Conservation (phyloP, 2,113 vertebrate genomes). For the Gasterosteus aculeatus region DNA sequence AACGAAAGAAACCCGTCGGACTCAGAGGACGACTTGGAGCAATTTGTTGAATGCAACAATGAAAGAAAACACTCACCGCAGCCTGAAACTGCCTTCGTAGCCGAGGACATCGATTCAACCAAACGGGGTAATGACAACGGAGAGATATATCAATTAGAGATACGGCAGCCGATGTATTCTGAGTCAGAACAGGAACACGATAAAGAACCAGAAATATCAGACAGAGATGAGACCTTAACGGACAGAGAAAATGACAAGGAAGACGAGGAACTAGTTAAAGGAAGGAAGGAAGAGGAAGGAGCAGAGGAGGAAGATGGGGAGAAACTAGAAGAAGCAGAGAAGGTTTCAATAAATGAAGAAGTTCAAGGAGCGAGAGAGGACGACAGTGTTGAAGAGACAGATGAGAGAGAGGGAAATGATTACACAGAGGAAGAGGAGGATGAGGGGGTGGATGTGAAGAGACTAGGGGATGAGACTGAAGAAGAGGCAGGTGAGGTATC, state of each 20-base stretch:
- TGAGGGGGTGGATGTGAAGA: not conserved
- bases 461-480: conserved; percentile 1
- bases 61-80: conserved; percentile 29
- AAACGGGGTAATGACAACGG: not conserved
- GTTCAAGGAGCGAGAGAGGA: conserved; percentile 8
- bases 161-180: not conserved
- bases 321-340: conserved; percentile 21
- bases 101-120: conserved; percentile 19
- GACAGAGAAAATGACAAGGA: conserved; percentile 14
- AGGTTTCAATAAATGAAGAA: conserved; percentile 17
- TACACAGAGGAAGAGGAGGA: conserved; percentile 25
- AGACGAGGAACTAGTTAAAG: conserved; percentile 1
- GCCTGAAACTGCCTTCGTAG: not conserved
- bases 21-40: conserved; percentile 61
- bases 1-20: conserved; percentile 48
- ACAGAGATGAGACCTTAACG: conserved; percentile 12
- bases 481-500: not conserved
- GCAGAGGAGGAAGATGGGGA: conserved; percentile 17
- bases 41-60: conserved; percentile 15
- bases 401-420: conserved; percentile 27
- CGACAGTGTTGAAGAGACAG: conserved; percentile 32
- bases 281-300: conserved; percentile 11
- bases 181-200: conserved; percentile 20
- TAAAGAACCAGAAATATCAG: conserved; percentile 22
- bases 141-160: not conserved